A percentile compares a stretch with the other conserved stretches of the same genome.
Conservation (phyloP, 2,797 vertebrate genomes). For the Masticophis lateralis region DNA sequence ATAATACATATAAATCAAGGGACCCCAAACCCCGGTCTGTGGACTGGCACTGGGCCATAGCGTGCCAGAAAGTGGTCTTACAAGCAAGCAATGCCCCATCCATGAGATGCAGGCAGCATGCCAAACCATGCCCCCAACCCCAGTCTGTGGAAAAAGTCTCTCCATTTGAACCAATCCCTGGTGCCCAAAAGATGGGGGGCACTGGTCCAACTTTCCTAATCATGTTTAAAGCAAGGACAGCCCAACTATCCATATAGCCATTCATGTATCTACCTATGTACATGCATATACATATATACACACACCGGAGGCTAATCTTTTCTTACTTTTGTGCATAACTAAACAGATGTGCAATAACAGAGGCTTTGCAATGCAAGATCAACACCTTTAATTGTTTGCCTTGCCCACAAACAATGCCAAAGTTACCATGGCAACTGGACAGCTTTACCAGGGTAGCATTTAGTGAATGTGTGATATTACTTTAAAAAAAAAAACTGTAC, state of each 20-base stretch:
- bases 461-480: not conserved
- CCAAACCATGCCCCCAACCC: too few relatives aligned
- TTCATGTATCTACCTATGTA: not conserved
- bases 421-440: conserved; percentile 21
- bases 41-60: too few relatives aligned
- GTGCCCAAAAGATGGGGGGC: too few relatives aligned
- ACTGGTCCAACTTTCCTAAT: not conserved
- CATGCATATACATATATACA: not conserved
- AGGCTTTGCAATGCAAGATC: conserved; percentile 1
- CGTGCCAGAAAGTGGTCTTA: too few relatives aligned
- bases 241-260: not conserved
- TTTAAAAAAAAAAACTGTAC: not conserved
- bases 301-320: conserved; percentile 8
- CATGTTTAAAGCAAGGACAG: not conserved
- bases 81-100: too few relatives aligned
- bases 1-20: not conserved
- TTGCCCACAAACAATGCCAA: not conserved
- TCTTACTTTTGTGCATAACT: conserved; percentile 7
- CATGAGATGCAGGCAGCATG: too few relatives aligned
- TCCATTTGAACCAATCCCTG: too few relatives aligned
- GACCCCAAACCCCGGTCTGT: too few relatives aligned
- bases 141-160: too few relatives aligned
- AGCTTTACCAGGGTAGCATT: not conserved
- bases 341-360: conserved; percentile 11
- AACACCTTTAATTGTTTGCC: not conserved